Base-by-base conservation (phyloP, 2,113 vertebrate species). In the Pampusana beccarii region DNA sequence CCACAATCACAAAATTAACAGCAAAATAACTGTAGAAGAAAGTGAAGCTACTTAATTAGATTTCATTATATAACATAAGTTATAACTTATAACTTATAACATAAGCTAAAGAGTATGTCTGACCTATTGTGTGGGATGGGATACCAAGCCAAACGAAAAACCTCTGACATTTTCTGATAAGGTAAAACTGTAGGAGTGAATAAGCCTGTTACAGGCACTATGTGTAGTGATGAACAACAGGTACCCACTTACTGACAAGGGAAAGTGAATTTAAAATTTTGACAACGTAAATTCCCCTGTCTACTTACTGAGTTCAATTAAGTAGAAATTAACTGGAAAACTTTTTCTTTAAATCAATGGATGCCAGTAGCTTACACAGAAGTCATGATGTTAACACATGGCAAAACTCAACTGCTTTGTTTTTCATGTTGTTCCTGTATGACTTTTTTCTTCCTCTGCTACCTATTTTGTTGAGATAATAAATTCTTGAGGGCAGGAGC, bases 1-100 rank as follows among this genome's bases (percentile, higher is more conserved):
- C 65, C 92, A 93, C 57, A 83, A 56, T 88, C 38, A 70, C 60
- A 88, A 94, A 96, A 95, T 83, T 74, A 93, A 80, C 60, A 88
- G 57, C 38, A 94, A 92, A 96, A 92, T 67, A 92, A 6, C 57
- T 96, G 66, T n/a, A 96, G 90, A 94, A 66, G 56, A 77, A 94
- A 95, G 60, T 46, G 34, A 92, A 94, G 20, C 71, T 93, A 34
- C 46, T 67, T 96, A 93, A 94, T 96, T 95, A 86, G 72, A 67
- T 84, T 93, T 95, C 60, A 34, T 92, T 60, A 33, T 56, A 65
- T 54, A 90, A 53, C 48, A 73, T n/a, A 90, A 95, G 14, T 80
- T 88, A 86, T 73, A 81, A 67, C 34, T 80, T 89, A 31, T 71
- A 90, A 88, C 28, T 65, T 90, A 21, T 31, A 86, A 62, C 46